A percentile compares a stretch with the other conserved stretches of the same genome.
Conservation (phyloP, 2,113 vertebrate genomes). For the Polypterus senegalus region DNA sequence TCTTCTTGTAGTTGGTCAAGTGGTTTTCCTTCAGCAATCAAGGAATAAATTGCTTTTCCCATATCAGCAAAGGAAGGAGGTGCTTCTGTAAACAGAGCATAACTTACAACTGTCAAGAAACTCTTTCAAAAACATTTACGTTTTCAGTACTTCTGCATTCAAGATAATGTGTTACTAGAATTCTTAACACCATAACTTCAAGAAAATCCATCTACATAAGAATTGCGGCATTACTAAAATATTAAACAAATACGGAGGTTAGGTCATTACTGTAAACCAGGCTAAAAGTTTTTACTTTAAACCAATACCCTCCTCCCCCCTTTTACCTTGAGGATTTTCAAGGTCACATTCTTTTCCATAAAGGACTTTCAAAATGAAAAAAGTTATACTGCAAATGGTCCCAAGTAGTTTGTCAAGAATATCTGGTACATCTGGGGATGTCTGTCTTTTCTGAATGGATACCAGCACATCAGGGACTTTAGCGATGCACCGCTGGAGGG, state of each 20-base stretch:
- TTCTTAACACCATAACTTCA: too few relatives aligned
- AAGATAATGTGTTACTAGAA: too few relatives aligned
- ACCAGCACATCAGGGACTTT: constrained; percentile 36
- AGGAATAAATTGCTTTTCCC: constrained; percentile 65
- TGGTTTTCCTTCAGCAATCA: constrained; percentile 48
- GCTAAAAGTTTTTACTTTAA: too few relatives aligned
- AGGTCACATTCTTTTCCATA: constrained; percentile 37
- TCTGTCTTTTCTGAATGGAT: constrained; percentile 25
- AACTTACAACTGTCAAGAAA: background rate
- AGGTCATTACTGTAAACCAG: too few relatives aligned
- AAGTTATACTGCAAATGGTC: constrained; percentile 36
- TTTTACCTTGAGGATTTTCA: constrained; percentile 38
- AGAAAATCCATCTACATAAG: too few relatives aligned
- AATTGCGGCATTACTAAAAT: too few relatives aligned
- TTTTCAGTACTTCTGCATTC: too few relatives aligned
- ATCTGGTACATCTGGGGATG: constrained; percentile 26
- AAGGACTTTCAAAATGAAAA: constrained; percentile 58
- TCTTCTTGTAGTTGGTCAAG: constrained; percentile 33
- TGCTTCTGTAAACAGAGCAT: constrained; percentile 35
- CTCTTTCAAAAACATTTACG: too few relatives aligned
- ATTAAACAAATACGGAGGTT: too few relatives aligned
- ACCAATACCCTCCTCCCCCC: too few relatives aligned
- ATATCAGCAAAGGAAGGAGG: constrained; percentile 77
- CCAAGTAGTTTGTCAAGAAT: constrained; percentile 43
- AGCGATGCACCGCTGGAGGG: constrained; percentile 61